Base-by-base conservation (phyloP, 2,113 vertebrate genomes). In the Petaurus breviceps region DNA sequence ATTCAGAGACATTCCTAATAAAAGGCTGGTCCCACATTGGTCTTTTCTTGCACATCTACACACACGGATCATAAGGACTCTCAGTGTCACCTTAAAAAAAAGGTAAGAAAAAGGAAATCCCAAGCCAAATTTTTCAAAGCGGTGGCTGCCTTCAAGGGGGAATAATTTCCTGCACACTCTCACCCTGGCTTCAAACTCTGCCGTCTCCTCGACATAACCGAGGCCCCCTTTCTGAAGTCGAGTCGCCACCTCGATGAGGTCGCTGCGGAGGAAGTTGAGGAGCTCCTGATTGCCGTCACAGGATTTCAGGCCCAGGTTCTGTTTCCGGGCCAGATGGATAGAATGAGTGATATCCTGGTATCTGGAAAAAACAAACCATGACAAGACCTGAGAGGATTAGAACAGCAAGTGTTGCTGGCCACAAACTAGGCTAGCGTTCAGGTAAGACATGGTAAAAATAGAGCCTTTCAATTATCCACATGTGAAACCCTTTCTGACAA, bases 181-280 rank as follows among this genome's bases (percentile, higher is more conserved):
- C 94, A 99, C 99, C 99, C 98, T 98, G 25, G 99, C 99, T 98
- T 99, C 99, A 37, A 99, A 99, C 94, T 99, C 98, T 0, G 98
- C 96, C 19, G 99, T 99, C 97, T 99, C 99, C 19, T 99, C 99
- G 96, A 99, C 97, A 95, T 99, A 99, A 57, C 99, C 99, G 95
- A 99, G 98, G 28, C 99, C 99, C 54, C 99, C 99, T 94, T 99
- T 99, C 92, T 99, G 99, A 93, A 99, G 99, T 25, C 99, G 99
- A 0, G 99, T 99, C 7, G 99, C 99, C 2, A 99, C 99, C 97
- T 99, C 99, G 94, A 99, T 99, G n/a, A 99, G 99, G 97, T 99
- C 99, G 84, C 99, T 99, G 25, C 99, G 98, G 96, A 99, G 98
- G 97, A 99, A 99, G 96, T 98, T 99, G 94, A 99, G 99, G 92